Evolutionary conservation across 2,888 invertebrate species (phyloP).

Genomic region (Stramonita haemastoma): DNA sequence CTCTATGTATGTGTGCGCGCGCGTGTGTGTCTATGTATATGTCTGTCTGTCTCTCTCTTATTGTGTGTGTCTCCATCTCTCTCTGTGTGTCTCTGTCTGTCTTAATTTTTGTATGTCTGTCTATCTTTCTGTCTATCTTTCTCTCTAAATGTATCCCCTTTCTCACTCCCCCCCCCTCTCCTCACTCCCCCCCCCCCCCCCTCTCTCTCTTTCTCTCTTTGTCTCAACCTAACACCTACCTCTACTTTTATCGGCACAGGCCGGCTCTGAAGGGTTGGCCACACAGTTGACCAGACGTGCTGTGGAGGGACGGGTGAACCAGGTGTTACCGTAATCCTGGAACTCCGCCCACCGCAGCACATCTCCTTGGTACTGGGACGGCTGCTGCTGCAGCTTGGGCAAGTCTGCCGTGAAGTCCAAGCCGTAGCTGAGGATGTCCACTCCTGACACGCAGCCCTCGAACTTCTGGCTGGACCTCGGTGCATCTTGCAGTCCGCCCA

Average conservation of each 20-base stretch:
- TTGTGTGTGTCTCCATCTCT: too few relatives aligned
- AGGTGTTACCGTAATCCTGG: slow-evolving; percentile 37
- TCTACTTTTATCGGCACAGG: background rate
- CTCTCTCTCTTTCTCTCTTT: background rate
- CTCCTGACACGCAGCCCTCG: slow-evolving; percentile 42
- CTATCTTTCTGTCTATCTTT: too few relatives aligned
- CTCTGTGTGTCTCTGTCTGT: too few relatives aligned
- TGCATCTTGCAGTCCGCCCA: background rate
- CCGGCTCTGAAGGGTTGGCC: slow-evolving; percentile 7
- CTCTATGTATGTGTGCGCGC: too few relatives aligned
- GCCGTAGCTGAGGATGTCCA: slow-evolving; percentile 31
- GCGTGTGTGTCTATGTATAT: too few relatives aligned
- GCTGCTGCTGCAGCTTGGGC: slow-evolving; percentile 14
- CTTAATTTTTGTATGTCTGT: too few relatives aligned
- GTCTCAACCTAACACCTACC: background rate
- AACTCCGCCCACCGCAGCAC: slow-evolving; percentile 44
- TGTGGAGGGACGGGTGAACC: slow-evolving; percentile 15
- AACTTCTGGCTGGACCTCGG: background rate
- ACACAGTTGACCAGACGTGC: slow-evolving; percentile 26
- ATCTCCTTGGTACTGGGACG: slow-evolving; percentile 31
- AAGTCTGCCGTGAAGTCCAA: slow-evolving; percentile 39
- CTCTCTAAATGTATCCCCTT: too few relatives aligned
- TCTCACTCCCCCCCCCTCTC: background rate
- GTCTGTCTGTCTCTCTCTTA: too few relatives aligned
- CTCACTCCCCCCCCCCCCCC: background rate